phyloP scores from a whole-genome alignment of 2,888 invertebrate genomes.

The Tenthredo mesomela region DNA sequence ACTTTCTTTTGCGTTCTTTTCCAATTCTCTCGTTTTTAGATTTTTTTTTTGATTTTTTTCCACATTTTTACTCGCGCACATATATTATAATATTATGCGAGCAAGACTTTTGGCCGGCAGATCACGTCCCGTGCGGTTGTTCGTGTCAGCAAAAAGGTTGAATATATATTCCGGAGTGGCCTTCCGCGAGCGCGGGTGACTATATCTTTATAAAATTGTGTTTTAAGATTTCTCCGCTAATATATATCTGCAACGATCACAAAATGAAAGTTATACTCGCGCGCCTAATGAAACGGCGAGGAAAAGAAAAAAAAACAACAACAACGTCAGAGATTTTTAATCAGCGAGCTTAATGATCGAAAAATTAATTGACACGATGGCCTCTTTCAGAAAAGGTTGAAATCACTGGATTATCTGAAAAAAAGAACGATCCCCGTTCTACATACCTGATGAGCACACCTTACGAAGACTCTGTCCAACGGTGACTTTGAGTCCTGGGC shows the following conservation, averaged over 20 bases:
- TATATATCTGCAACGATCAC: not conserved
- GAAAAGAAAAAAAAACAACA: not conserved
- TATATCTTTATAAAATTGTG: not conserved
- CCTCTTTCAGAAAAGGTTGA: not conserved
- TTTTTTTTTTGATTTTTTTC: no score
- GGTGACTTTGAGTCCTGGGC: constrained; percentile 77
- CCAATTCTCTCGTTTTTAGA: not conserved
- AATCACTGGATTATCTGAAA: not conserved
- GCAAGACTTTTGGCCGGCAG: no score
- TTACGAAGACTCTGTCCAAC: constrained; percentile 75
- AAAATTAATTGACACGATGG: not conserved
- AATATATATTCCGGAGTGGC: not conserved
- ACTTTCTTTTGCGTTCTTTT: not conserved
- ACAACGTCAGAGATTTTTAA: not conserved
- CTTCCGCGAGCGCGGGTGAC: not conserved
- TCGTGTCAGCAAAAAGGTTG: not conserved
- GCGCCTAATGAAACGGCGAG: not conserved
- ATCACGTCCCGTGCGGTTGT: not conserved
- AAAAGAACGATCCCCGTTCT: not conserved
- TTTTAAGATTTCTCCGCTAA: constrained; percentile 10
- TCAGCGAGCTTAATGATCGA: not conserved
- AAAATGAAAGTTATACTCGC: not conserved
- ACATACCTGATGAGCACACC: constrained; percentile 76
- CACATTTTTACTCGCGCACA: no score
- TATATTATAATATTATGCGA: no score